phyloP scores from a whole-genome alignment of 2,888 invertebrate species.

The Epiblema foenella region DNA sequence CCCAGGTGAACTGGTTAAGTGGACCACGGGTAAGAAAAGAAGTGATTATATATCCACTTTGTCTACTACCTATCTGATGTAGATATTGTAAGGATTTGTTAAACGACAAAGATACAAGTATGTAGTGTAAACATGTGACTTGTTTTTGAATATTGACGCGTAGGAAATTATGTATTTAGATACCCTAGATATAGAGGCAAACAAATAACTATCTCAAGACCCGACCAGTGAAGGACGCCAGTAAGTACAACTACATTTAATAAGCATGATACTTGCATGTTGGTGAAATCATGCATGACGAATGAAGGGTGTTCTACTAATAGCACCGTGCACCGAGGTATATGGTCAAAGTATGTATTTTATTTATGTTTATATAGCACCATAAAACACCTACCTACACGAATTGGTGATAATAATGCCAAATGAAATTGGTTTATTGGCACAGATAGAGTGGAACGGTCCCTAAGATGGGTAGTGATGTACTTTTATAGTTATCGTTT shows the following conservation, averaged over 20 bases:
- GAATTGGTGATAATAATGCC: constrained; percentile 5
- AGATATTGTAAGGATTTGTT: too few species aligned
- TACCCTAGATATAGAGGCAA: not conserved
- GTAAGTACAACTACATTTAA: constrained; percentile 21
- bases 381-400: constrained; percentile 3
- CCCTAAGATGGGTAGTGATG: too few species aligned
- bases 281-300: constrained; percentile 3
- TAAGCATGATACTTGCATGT: constrained; percentile 19
- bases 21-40: too few species aligned
- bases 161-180: not conserved
- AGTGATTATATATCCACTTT: too few species aligned
- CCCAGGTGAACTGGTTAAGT: too few species aligned
- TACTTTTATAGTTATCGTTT: not conserved
- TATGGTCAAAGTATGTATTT: constrained; percentile 2
- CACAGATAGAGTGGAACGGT: not conserved
- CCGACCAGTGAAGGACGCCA: not conserved
- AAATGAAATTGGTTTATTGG: constrained; percentile 17
- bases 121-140: too few species aligned
- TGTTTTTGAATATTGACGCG: too few species aligned
- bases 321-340: not conserved
- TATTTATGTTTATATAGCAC: constrained; percentile 9
- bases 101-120: too few species aligned
- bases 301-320: not conserved
- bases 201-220: not conserved
- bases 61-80: too few species aligned